Evolutionary conservation across 2,113 vertebrate species (phyloP).

Genomic region (Lophura nycthemera): DNA sequence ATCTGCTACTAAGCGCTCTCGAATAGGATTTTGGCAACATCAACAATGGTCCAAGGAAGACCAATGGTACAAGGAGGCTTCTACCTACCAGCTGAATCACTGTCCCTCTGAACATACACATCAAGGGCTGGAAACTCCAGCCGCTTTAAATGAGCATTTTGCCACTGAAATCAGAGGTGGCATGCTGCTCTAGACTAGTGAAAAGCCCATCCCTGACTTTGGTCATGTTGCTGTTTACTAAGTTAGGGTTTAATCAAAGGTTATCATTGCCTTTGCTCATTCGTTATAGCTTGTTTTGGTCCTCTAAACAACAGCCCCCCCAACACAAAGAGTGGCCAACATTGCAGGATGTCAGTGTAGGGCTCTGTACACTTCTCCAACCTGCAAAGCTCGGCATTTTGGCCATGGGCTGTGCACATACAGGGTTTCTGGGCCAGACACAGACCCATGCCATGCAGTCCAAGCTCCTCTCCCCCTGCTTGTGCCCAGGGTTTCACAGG

Average conservation of each 20-base stretch:
- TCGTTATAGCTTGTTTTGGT: not conserved
- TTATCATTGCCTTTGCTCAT: not conserved
- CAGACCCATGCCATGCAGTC: rapidly evolving
- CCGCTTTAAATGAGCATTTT: not conserved
- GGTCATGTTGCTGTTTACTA: not conserved
- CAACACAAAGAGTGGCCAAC: not conserved
- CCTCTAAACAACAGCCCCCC: not conserved
- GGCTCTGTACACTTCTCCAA: not conserved
- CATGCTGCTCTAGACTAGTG: not conserved
- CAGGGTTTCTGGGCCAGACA: not conserved
- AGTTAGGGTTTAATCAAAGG: not conserved
- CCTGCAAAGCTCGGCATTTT: not conserved
- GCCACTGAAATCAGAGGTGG: not conserved
- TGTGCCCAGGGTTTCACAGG: not conserved
- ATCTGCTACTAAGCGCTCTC: not conserved
- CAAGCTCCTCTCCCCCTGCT: not conserved
- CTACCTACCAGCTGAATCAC: not conserved
- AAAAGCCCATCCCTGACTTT: not conserved
- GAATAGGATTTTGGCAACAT: rapidly evolving
- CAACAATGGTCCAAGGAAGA: too few species aligned
- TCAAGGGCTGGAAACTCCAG: not conserved
- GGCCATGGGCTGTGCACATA: not conserved
- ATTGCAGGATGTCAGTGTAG: not conserved
- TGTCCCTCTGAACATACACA: not conserved
- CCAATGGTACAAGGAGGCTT: not conserved